Evolutionary conservation across 2,797 vertebrate genomes (phyloP).

Genomic region (Pampus argenteus): DNA sequence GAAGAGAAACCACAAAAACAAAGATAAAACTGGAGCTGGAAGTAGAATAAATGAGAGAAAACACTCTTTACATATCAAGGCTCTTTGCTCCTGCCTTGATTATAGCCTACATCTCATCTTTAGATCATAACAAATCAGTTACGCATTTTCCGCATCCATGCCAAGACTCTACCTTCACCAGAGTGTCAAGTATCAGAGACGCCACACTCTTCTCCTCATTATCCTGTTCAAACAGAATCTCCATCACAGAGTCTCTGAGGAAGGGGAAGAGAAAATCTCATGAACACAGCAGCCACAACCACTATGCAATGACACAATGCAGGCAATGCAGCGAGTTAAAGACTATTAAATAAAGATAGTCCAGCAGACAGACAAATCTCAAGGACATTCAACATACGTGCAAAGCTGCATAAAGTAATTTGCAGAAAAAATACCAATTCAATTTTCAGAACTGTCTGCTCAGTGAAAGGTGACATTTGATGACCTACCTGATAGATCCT

Average conservation of each 20-base stretch:
- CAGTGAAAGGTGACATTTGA: neutral
- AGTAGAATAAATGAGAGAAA: neutral
- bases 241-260: conserved; percentile 93
- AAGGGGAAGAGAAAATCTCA: neutral
- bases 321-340: neutral
- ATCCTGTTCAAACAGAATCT: conserved; percentile 98
- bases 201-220: conserved; percentile 98
- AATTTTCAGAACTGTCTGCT: neutral
- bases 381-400: too few species aligned
- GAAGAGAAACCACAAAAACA: too few species aligned
- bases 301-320: neutral
- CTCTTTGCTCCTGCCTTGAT: neutral
- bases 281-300: neutral
- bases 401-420: too few species aligned
- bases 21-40: neutral
- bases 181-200: conserved; percentile 94
- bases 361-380: neutral
- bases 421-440: neutral
- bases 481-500: conserved; percentile 91
- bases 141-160: neutral
- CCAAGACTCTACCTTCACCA: conserved; percentile 90
- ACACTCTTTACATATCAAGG: neutral
- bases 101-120: neutral
- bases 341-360: neutral
- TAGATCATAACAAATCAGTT: neutral